Percentiles rank a stretch among this genome's conserved stretches.
Evolutionary conservation across 2,888 invertebrate genomes (phyloP).

Genomic region (Eubasilissa splendida): DNA sequence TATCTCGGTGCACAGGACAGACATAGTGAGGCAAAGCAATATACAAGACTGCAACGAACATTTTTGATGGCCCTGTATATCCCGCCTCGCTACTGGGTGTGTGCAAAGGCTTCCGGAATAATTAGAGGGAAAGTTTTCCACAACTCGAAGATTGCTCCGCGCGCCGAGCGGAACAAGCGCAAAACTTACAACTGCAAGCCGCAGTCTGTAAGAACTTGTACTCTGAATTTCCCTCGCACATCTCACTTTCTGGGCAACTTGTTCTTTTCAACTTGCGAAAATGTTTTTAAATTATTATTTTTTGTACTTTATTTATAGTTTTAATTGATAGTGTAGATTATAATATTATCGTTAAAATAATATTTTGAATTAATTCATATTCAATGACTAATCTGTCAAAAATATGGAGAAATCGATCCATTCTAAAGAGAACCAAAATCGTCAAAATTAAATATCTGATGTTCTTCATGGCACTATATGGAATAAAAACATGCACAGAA

Average conservation of each 20-base stretch:
- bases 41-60: neutral
- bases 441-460: too few relatives aligned
- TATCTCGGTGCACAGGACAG: neutral
- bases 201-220: constrained; percentile 35
- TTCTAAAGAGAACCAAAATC: too few relatives aligned
- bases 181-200: constrained; percentile 35
- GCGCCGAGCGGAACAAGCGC: constrained; percentile 7
- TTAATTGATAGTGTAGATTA: too few relatives aligned
- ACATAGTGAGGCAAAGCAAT: neutral
- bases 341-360: too few relatives aligned
- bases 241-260: constrained; percentile 16
- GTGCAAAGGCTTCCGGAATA: constrained; percentile 29
- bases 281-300: too few relatives aligned
- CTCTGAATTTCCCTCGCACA: constrained; percentile 22
- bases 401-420: too few relatives aligned
- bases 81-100: constrained; percentile 29
- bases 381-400: too few relatives aligned
- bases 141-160: constrained; percentile 23
- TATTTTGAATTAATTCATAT: too few relatives aligned
- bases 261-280: constrained; percentile 1
- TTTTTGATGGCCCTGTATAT: constrained; percentile 25
- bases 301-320: too few relatives aligned
- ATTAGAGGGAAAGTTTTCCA: constrained; percentile 29
- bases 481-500: too few relatives aligned
- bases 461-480: too few relatives aligned